phyloP scores from a whole-genome alignment of 2,113 vertebrate species.

The Potamarius usumacintae region DNA sequence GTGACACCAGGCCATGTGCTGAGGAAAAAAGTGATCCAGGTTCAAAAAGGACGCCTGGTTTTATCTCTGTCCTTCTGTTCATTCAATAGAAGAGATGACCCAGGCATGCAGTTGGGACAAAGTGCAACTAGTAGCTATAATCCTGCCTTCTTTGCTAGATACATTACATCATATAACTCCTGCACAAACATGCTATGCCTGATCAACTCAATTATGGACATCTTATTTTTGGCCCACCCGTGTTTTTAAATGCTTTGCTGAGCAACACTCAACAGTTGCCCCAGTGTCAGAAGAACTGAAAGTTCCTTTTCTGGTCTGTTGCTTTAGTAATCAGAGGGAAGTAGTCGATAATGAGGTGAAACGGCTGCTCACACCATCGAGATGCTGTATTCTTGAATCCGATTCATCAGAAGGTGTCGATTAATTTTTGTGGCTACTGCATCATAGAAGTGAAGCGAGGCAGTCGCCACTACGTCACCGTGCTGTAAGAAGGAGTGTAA shows the following conservation, averaged over 20 bases:
- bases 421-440: background rate
- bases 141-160: background rate
- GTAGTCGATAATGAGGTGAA: background rate
- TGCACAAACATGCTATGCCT: background rate
- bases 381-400: background rate
- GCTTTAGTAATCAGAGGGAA: background rate
- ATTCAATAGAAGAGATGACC: background rate
- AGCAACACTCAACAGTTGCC: background rate
- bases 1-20: background rate
- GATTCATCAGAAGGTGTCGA: background rate
- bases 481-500: too few relatives aligned
- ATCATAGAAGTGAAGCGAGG: too few relatives aligned
- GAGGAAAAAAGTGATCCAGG: background rate
- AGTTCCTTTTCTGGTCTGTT: background rate
- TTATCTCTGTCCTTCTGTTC: background rate
- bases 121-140: background rate
- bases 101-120: background rate
- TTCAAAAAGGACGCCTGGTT: background rate
- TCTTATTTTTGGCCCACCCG: background rate
- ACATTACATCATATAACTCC: background rate
- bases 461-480: too few relatives aligned
- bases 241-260: background rate
- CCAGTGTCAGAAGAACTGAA: background rate
- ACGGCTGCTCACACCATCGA: background rate
- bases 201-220: background rate